Evolutionary conservation across 2,797 vertebrate genomes (phyloP), one percentile per base, ranked within the genome.

Genomic region (Xiphorhynchus erythropygius): DNA sequence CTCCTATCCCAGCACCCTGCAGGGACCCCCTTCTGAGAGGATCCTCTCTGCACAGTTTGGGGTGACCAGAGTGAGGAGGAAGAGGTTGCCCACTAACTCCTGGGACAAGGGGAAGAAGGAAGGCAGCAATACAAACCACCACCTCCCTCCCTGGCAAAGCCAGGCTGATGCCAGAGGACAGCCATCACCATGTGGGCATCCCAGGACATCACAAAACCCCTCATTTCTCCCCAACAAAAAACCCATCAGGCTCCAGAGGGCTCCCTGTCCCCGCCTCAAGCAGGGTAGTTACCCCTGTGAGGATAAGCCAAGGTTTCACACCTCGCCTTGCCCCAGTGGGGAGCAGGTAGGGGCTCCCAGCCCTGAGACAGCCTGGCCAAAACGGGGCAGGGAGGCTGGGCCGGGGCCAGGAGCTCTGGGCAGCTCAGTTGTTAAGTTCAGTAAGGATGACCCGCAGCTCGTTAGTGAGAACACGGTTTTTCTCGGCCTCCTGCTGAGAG

Each of bases 401-500:
- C 75, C 5, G 7, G 69, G 67, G 64, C 68, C 25, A 3, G 68
- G 71, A 73, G 37, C 49, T 84, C 35, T 71, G 49, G 32, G 90
- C 59, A 71, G 60, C 94, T 98, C 96, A 98, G 97, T 96, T 97
- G 97, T 97, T 97, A 91, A 98, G 97, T 87, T 98, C 97, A 3
- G 95, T 97, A 76, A 98, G 97, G 94, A 97, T 97, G 83, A 97
- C 96, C 92, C 96, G 97, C 82, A 98, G 97, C 84, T 97, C 97
- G 1, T 96, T 98, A 97, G 95, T 97, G 92, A 97, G 97, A 96
- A 98, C 49, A 2, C 95, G 95, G 91, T 96, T 97, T 98, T 95
- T 98, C 93, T 97, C 97, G 2, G 91, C 96, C 94, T 98, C 97
- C 97, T 95, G 96, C 90, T 69, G 93, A 89, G 96, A 98, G 70